These are phyloP conservation scores for Erythrocercus mccallii DNA, from an alignment of 2,113 vertebrate species.

Conservation along the genomic window DNA sequence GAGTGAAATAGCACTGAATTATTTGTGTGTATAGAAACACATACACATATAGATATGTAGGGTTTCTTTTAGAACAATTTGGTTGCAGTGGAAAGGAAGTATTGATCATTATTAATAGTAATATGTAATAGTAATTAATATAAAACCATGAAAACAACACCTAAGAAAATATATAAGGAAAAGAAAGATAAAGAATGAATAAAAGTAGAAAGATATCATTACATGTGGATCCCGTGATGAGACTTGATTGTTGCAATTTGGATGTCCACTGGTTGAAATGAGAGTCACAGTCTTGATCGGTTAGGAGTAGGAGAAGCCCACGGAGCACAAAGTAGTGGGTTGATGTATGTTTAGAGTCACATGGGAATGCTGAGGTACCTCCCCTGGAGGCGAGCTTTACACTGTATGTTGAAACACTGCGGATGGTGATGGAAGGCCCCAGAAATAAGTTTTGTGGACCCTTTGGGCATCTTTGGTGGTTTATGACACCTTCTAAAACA, in stretches of 20 bases:
- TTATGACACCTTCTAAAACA: not conserved
- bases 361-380: not conserved
- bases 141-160: not conserved
- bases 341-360: not conserved
- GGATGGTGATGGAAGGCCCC: not conserved
- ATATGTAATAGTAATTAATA: not conserved
- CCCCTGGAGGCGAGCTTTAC: no score
- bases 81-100: not conserved
- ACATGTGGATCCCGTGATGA: not conserved
- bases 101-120: not conserved
- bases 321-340: not conserved
- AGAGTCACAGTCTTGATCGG: rapidly evolving
- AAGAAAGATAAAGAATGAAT: not conserved
- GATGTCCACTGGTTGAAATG: not conserved
- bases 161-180: not conserved
- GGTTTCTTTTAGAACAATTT: not conserved
- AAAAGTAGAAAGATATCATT: not conserved
- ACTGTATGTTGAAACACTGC: not conserved
- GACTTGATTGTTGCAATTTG: not conserved
- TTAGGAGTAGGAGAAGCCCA: not conserved
- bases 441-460: not conserved
- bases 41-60: no score
- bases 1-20: not conserved
- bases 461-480: rapidly evolving
- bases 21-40: not conserved